Percentiles rank a stretch among this genome's conserved stretches.
These are phyloP conservation scores for Muricea muricata DNA, from an alignment of 92 coral and sea anemone species.

Conservation along the genomic window DNA sequence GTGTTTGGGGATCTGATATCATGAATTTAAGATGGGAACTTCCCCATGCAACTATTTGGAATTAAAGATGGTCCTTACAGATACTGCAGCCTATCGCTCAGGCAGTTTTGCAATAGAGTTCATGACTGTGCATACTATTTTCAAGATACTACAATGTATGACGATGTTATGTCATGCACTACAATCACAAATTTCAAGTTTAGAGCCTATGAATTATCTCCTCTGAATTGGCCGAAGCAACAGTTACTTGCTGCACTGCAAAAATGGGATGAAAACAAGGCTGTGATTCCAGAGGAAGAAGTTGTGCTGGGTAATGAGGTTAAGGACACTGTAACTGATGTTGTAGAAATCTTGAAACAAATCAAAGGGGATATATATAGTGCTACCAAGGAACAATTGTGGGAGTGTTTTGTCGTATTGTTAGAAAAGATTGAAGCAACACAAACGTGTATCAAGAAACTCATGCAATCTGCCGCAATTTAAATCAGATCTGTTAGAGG, in stretches of 20 bases:
- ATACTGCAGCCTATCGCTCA: constrained; percentile 28
- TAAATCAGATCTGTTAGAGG: constrained; percentile 33
- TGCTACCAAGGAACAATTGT: constrained; percentile 36
- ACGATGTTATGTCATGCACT: constrained; percentile 25
- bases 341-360: constrained; percentile 6
- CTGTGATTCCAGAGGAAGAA: constrained; percentile 27
- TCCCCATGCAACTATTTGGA: constrained; percentile 63
- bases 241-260: constrained; percentile 48
- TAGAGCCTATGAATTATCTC: neutral
- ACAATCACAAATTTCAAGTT: neutral
- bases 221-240: neutral
- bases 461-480: constrained; percentile 37
- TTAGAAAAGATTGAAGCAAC: constrained; percentile 30
- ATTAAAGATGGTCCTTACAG: constrained; percentile 45
- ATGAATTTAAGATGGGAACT: constrained; percentile 34
- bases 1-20: constrained; percentile 51
- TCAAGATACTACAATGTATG: neutral
- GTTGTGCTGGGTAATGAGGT: constrained; percentile 10
- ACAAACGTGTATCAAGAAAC: neutral
- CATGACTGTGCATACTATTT: constrained; percentile 7
- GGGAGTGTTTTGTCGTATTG: constrained; percentile 35
- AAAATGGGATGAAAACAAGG: constrained; percentile 60
- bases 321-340: constrained; percentile 8
- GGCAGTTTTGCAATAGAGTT: too few species aligned
- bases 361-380: neutral